These are phyloP conservation scores for Lichenostomus cassidix DNA, from an alignment of 2,113 vertebrate species.

Conservation along the genomic window DNA sequence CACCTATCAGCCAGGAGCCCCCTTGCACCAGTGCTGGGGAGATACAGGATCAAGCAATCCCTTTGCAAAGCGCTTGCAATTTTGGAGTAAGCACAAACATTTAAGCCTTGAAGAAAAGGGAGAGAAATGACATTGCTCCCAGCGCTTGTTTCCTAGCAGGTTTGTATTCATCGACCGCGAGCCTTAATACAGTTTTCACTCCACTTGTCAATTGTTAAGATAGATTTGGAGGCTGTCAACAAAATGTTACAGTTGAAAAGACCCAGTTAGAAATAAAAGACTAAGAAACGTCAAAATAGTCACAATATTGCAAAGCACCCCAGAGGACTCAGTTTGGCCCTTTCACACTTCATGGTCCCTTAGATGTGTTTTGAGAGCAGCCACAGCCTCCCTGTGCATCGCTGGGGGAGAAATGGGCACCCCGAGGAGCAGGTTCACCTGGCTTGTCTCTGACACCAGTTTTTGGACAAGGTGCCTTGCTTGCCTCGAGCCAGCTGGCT, in stretches of 20 bases:
- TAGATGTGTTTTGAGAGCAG: not conserved
- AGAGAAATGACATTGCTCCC: not conserved
- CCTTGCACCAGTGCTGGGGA: accelerated
- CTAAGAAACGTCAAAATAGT: not conserved
- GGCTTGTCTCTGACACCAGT: not conserved
- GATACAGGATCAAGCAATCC: not conserved
- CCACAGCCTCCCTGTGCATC: not conserved
- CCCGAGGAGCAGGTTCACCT: not conserved
- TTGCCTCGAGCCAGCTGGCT: accelerated
- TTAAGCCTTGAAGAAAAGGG: not conserved
- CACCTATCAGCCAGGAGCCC: not conserved
- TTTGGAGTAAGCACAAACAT: not conserved
- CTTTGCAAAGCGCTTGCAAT: not conserved
- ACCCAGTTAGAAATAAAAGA: conserved; percentile 16
- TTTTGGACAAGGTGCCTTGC: not conserved
- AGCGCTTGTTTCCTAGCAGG: not conserved
- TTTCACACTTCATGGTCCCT: not conserved
- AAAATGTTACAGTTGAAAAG: conserved; percentile 13
- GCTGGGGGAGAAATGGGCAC: not conserved
- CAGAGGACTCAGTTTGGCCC: not conserved
- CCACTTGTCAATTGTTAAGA: conserved; percentile 33
- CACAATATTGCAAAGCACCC: not conserved
- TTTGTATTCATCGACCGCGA: not conserved
- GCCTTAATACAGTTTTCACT: conserved; percentile 43
- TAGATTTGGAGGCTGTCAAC: conserved; percentile 37